Evolutionary conservation across 2,113 vertebrate genomes (phyloP).

Genomic region (Petroica traversi): DNA sequence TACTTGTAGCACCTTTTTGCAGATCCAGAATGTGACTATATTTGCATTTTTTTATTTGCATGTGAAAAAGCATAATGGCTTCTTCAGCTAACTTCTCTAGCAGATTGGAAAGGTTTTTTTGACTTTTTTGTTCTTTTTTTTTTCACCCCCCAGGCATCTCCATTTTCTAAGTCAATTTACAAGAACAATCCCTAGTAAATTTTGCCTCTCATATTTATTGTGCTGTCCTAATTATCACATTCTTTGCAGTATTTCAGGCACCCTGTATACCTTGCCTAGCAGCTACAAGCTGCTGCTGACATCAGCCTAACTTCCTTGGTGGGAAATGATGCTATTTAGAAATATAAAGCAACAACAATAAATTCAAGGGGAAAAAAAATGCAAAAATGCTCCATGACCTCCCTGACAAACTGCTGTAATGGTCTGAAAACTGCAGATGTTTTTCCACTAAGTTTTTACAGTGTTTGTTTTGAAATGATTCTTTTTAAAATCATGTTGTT

Average conservation of each 20-base stretch:
- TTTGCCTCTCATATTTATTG: background rate
- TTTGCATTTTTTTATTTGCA: background rate
- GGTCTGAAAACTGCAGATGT: slow-evolving; percentile 50
- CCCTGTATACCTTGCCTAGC: background rate
- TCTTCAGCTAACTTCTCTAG: background rate
- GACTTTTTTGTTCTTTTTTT: background rate
- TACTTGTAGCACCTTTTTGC: background rate
- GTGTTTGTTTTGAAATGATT: slow-evolving; percentile 41
- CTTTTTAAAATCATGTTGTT: slow-evolving; percentile 4
- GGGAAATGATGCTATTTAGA: slow-evolving; percentile 4
- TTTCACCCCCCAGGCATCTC: background rate
- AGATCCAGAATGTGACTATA: background rate
- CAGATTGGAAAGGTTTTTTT: background rate
- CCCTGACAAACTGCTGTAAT: slow-evolving; percentile 35
- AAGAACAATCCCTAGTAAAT: background rate
- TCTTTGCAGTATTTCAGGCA: background rate
- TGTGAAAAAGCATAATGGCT: background rate
- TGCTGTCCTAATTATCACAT: background rate
- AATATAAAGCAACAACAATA: slow-evolving; percentile 45
- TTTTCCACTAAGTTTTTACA: slow-evolving; percentile 58
- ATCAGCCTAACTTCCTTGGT: background rate
- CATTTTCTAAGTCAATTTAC: background rate
- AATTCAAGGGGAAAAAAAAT: slow-evolving; percentile 11
- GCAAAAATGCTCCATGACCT: slow-evolving; percentile 24
- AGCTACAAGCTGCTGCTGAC: background rate